phyloP scores from a whole-genome alignment of 2,797 vertebrate species.

The Anguilla marmorata region DNA sequence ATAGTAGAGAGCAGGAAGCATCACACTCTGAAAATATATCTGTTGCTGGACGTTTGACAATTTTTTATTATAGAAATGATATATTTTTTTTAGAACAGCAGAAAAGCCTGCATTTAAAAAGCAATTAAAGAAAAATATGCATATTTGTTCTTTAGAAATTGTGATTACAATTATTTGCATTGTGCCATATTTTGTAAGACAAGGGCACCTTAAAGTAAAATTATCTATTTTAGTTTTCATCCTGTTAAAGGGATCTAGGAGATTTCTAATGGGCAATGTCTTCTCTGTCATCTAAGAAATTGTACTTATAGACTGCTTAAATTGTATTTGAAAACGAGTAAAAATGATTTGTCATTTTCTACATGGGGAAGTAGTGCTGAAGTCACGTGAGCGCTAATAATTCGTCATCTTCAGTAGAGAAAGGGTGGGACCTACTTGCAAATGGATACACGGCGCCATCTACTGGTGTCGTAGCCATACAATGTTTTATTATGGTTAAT shows the following conservation, averaged over 20 bases:
- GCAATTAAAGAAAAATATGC: neutral
- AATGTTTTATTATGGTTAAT: neutral
- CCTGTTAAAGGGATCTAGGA: conserved; percentile 18
- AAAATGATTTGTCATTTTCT: conserved; percentile 18
- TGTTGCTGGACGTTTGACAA: neutral
- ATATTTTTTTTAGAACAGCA: neutral
- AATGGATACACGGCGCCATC: conserved; percentile 56
- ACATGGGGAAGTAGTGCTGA: conserved; percentile 5
- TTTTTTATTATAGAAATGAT: neutral
- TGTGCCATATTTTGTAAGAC: neutral
- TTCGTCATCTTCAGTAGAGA: neutral
- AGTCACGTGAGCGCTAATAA: conserved; percentile 24
- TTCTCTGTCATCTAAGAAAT: conserved; percentile 17
- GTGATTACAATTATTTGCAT: neutral
- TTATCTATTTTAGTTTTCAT: conserved; percentile 26
- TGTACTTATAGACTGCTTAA: conserved; percentile 18
- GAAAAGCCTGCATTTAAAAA: neutral
- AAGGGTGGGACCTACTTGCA: conserved; percentile 12
- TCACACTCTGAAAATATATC: neutral
- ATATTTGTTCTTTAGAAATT: neutral
- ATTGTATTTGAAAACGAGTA: conserved; percentile 30
- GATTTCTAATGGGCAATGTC: conserved; percentile 6
- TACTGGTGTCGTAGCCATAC: conserved; percentile 50
- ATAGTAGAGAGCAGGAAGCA: neutral
- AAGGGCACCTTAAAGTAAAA: conserved; percentile 8